Evolutionary conservation across 2,888 invertebrate species (phyloP), one percentile per base, ranked within the genome.

Genomic region (Hirtodrosophila alboralis): DNA sequence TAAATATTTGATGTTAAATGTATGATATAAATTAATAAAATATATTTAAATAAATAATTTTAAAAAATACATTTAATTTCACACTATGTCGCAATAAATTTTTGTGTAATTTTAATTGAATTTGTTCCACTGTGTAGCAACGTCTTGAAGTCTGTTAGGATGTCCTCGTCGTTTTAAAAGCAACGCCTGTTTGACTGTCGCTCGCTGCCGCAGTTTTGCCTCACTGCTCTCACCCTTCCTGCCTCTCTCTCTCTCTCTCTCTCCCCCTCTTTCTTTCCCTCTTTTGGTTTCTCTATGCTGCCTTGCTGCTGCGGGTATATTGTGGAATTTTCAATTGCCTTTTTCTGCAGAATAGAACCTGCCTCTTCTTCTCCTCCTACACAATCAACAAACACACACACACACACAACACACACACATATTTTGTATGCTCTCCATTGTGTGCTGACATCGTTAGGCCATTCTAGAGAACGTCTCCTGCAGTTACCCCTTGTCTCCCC

Each of bases 241-340:
- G 8, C 56, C 44, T 51, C 51, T 47, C 60, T 9, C 56, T 26
- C 18, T 51, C 59, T 27, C 33, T 30, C 49, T 43, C 33, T 18
- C 10, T 27, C 12, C 8, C 8, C 13, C 23, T 57, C 44, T 38
- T 5, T 30, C 51, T 56, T 5, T 57, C 44, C 34, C 18, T 30
- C 51, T 56, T 5, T n/a, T 8, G 3, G 13, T 38, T 33, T 43
- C 38, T 21, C 33, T 10, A 9, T 34, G n/a, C 36, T 38, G 31
- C 41, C 44, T 31, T 60, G 60, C 52, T 60, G 60, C 52, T 70
- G 66, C 64, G 70, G 70, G 70, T 58, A 61, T 74, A 80, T 84
- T 80, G 75, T 81, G 81, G 72, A 80, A 84, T 84, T 77, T 80
- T 84, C 84, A 75, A 80, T 84, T 84, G 79, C 78, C 84, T 54